These are phyloP conservation scores for Argyrosomus regius DNA, from an alignment of 2,797 vertebrate genomes.

Conservation along the genomic window DNA sequence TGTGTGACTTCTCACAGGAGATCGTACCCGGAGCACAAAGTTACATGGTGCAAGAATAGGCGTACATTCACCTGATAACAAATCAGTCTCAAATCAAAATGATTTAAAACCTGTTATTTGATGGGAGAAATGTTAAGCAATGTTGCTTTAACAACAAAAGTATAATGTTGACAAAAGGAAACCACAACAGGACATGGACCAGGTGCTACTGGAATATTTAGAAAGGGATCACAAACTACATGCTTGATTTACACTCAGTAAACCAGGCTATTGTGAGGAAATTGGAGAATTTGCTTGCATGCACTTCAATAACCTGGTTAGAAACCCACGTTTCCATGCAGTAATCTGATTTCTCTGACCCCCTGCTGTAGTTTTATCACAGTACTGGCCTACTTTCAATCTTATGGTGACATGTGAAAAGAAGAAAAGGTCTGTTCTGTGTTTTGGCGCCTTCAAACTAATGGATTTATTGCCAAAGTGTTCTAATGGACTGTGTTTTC, in stretches of 20 bases:
- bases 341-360: background rate
- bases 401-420: background rate
- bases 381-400: background rate
- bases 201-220: background rate
- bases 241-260: background rate
- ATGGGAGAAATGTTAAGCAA: too few relatives aligned
- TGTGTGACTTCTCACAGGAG: too few relatives aligned
- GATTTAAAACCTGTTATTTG: too few relatives aligned
- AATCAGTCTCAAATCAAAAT: too few relatives aligned
- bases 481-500: too few relatives aligned
- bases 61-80: too few relatives aligned
- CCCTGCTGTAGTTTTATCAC: background rate
- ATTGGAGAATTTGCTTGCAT: background rate
- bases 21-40: too few relatives aligned
- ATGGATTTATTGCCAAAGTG: too few relatives aligned
- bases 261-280: background rate
- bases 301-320: constrained; percentile 15
- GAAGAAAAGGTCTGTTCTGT: too few relatives aligned
- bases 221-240: background rate
- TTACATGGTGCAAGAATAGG: too few relatives aligned
- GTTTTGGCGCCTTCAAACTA: too few relatives aligned
- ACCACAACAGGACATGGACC: background rate
- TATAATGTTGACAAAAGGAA: background rate
- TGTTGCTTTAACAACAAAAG: background rate
- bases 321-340: background rate